Percentiles rank a stretch among this genome's conserved stretches.
phyloP scores from a whole-genome alignment of 2,888 invertebrate genomes.

The Macrophya annulata region DNA sequence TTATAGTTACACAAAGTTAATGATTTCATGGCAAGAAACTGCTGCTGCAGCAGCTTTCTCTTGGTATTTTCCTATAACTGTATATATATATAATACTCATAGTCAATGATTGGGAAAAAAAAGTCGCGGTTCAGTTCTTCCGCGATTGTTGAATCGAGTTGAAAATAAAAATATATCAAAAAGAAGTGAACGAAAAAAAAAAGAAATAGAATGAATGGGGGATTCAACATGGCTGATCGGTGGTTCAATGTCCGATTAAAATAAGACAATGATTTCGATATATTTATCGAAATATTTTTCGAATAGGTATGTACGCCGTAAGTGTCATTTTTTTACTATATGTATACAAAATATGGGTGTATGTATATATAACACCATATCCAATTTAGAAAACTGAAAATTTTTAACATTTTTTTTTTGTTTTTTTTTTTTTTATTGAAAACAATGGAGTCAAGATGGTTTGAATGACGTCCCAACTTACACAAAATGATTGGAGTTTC shows the following conservation, averaged over 20 bases:
- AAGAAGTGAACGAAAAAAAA: neutral
- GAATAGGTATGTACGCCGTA: too few species aligned
- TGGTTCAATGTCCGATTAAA: slow-evolving; percentile 29
- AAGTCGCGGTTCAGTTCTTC: too few species aligned
- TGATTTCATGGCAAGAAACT: slow-evolving; percentile 37
- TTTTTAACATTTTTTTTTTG: too few species aligned
- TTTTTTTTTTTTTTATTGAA: neutral
- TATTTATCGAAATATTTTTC: too few species aligned
- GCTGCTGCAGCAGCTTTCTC: too few species aligned
- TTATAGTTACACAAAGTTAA: too few species aligned
- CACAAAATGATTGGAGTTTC: slow-evolving; percentile 14
- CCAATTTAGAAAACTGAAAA: neutral
- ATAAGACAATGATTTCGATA: slow-evolving; percentile 12
- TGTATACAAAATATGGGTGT: too few species aligned
- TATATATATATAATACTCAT: neutral
- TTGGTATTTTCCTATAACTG: slow-evolving; percentile 7
- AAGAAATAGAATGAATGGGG: neutral
- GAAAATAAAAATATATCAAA: neutral
- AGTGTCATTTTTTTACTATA: too few species aligned
- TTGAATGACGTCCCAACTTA: slow-evolving; percentile 29
- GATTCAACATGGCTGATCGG: neutral
- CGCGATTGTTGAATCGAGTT: neutral
- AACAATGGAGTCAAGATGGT: slow-evolving; percentile 35
- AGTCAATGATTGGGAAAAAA: neutral
- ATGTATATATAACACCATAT: neutral